Evolutionary conservation across 64 coral and sea anemone species (phyloP).

Genomic region (Porites lutea): DNA sequence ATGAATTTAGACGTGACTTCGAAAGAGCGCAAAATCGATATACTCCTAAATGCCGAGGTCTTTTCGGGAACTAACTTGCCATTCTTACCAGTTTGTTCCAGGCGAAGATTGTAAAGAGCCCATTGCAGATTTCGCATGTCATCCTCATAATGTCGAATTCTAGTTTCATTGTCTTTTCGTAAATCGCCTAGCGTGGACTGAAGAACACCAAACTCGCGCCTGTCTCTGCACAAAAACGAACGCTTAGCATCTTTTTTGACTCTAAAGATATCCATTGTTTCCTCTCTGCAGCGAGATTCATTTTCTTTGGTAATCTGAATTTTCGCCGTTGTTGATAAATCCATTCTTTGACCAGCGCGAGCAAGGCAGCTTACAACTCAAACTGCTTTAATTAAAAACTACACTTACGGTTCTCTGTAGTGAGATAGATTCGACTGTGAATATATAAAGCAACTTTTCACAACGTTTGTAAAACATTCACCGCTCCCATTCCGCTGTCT

Average conservation of each 20-base stretch:
- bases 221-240: conserved; percentile 39
- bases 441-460: no score
- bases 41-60: neutral
- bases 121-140: conserved; percentile 29
- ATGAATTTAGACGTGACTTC: no score
- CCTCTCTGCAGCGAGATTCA: conserved; percentile 35
- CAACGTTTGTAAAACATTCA: neutral
- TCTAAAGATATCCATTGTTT: conserved; percentile 38
- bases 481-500: neutral
- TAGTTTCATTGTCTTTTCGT: neutral
- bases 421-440: no score
- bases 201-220: conserved; percentile 20
- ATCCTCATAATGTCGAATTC: neutral
- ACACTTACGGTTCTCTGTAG: no score
- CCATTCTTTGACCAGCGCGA: neutral
- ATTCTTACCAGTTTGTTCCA: neutral
- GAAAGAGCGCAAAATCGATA: neutral
- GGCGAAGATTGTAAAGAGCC: conserved; percentile 28
- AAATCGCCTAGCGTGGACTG: conserved; percentile 13
- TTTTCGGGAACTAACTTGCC: neutral
- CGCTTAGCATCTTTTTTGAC: conserved; percentile 23
- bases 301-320: conserved; percentile 20
- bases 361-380: neutral
- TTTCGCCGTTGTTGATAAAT: neutral
- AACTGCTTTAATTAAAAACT: neutral